Conservation (phyloP, 2,797 vertebrate genomes). For the Diceros bicornis region DNA sequence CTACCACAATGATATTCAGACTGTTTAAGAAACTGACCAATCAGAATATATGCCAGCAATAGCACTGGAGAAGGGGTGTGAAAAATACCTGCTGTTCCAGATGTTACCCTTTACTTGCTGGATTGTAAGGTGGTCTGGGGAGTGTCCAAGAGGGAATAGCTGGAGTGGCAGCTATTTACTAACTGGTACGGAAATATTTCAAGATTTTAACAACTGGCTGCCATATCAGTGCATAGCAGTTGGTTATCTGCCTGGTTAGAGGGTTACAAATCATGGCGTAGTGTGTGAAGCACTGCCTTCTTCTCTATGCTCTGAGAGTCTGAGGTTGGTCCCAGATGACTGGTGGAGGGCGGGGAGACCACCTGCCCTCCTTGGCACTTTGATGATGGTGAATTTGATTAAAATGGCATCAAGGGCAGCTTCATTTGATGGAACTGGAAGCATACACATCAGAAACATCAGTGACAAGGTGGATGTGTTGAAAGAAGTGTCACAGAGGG, state of each 20-base stretch:
- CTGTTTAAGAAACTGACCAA: conserved; percentile 15
- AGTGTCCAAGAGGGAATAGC: neutral
- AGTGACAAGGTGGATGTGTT: neutral
- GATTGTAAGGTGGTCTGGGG: neutral
- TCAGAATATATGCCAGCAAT: neutral
- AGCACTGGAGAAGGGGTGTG: neutral
- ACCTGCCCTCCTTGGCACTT: neutral
- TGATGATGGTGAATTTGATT: neutral
- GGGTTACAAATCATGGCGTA: conserved; percentile 1
- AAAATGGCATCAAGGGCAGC: conserved; percentile 5
- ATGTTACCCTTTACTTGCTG: neutral
- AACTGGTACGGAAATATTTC: conserved; percentile 27
- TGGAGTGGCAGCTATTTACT: conserved; percentile 5
- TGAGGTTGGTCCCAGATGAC: neutral
- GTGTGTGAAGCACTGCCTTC: neutral
- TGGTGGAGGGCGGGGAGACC: neutral
- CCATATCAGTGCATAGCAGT: neutral
- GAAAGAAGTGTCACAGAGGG: conserved; percentile 20
- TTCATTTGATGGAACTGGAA: neutral
- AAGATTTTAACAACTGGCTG: conserved; percentile 39
- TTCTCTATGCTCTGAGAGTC: conserved; percentile 25
- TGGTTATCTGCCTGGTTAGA: neutral
- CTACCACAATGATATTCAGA: neutral
- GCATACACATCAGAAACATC: neutral
- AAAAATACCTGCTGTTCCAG: neutral